phyloP scores from a whole-genome alignment of 2,888 invertebrate species.

The Himalopsyche tibetana region DNA sequence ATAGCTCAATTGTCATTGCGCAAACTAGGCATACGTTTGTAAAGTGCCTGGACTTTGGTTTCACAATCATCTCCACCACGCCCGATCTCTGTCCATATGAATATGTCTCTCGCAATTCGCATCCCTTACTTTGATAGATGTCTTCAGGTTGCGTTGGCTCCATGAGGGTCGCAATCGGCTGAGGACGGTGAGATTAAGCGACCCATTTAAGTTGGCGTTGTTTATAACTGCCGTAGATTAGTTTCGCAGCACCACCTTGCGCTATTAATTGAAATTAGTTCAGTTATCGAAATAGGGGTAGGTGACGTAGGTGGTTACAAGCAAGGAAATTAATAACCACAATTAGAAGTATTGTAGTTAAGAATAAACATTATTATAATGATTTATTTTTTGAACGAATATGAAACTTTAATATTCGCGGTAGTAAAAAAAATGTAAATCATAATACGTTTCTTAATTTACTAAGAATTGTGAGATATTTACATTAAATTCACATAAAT shows the following conservation, averaged over 20 bases:
- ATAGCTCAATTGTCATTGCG: background rate
- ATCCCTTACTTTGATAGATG: slow-evolving; percentile 64
- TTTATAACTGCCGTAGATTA: slow-evolving; percentile 65
- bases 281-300: slow-evolving; percentile 60
- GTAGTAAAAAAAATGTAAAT: no score
- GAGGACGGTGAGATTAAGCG: slow-evolving; percentile 65
- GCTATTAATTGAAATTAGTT: slow-evolving; percentile 66
- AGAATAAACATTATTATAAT: no score
- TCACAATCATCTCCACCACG: slow-evolving; percentile 52
- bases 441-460: no score
- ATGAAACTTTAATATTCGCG: no score
- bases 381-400: no score
- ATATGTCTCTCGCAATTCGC: slow-evolving; percentile 63
- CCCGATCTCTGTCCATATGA: slow-evolving; percentile 64
- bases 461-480: no score
- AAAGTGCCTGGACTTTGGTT: slow-evolving; percentile 36
- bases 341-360: no score
- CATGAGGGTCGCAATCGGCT: slow-evolving; percentile 43
- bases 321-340: background rate
- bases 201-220: slow-evolving; percentile 65
- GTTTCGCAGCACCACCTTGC: slow-evolving; percentile 58
- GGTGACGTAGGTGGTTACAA: slow-evolving; percentile 29
- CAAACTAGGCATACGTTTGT: background rate
- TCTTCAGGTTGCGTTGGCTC: slow-evolving; percentile 55
- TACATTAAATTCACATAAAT: no score